Evolutionary conservation across 1,140 invertebrate species (phyloP).

Genomic region (Drosophila yakuba): DNA sequence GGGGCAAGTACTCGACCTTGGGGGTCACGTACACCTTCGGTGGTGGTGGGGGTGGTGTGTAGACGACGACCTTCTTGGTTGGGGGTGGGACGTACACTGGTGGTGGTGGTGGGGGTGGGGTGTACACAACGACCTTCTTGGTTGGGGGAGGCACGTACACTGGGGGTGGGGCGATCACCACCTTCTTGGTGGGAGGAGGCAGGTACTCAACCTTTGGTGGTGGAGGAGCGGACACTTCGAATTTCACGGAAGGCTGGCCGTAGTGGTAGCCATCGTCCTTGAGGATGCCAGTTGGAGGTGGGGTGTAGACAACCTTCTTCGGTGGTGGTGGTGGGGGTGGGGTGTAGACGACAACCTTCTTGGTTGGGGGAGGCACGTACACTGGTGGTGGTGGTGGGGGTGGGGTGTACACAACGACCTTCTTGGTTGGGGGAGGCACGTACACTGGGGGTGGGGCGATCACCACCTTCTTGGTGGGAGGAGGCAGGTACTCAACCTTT

Average conservation of each 20-base stretch:
- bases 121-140: constrained; percentile 16
- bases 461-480: constrained; percentile 33
- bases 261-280: constrained; percentile 42
- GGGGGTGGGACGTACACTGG: constrained; percentile 28
- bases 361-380: constrained; percentile 24
- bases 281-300: constrained; percentile 18
- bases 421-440: constrained; percentile 12
- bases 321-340: constrained; percentile 41
- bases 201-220: constrained; percentile 27
- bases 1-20: constrained; percentile 41
- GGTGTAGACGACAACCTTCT: constrained; percentile 25
- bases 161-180: constrained; percentile 6
- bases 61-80: constrained; percentile 34
- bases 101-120: constrained; percentile 35
- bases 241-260: constrained; percentile 22
- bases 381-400: constrained; percentile 13
- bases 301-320: constrained; percentile 33
- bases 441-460: constrained; percentile 29
- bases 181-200: constrained; percentile 30
- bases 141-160: constrained; percentile 25
- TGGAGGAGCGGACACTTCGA: constrained; percentile 17
- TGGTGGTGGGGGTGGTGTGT: constrained; percentile 35
- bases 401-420: no score
- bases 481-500: constrained; percentile 36
- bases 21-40: constrained; percentile 29